phyloP scores from a whole-genome alignment of 2,113 vertebrate genomes.

The Illadopsis cleaveri region DNA sequence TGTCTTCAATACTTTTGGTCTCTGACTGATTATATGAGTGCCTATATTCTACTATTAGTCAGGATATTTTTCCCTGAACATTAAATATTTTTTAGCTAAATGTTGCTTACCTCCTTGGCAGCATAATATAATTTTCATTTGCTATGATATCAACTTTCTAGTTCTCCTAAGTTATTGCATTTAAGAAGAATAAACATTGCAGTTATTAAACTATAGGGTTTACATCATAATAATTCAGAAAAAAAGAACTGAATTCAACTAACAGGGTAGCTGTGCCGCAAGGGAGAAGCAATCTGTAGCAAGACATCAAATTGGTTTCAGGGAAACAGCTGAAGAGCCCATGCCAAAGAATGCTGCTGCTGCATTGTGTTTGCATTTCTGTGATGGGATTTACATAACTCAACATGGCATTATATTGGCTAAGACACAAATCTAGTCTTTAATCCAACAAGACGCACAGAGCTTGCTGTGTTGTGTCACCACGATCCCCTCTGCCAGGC shows the following conservation, averaged over 20 bases:
- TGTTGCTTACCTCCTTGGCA: neutral
- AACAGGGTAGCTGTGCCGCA: neutral
- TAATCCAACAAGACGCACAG: conserved; percentile 76
- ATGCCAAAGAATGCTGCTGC: conserved; percentile 58
- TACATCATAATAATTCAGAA: neutral
- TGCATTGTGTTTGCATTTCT: conserved; percentile 76
- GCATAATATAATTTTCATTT: neutral
- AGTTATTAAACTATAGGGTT: neutral
- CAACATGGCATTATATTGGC: conserved; percentile 78
- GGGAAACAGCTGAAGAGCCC: conserved; percentile 51
- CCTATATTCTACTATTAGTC: neutral
- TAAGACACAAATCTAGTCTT: conserved; percentile 73
- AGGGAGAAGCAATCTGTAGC: conserved; percentile 50
- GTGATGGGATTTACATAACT: conserved; percentile 80
- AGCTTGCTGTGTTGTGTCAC: conserved; percentile 62
- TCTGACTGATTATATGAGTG: neutral
- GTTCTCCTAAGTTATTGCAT: neutral
- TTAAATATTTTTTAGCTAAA: neutral
- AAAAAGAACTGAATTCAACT: neutral
- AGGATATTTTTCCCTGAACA: neutral
- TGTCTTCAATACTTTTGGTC: neutral
- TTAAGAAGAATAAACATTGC: neutral
- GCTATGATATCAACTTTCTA: neutral
- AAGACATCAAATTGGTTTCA: conserved; percentile 68
- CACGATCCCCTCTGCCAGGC: conserved; percentile 59